These are phyloP conservation scores for Hoplodrina ambigua DNA, from an alignment of 2,888 invertebrate species.

Conservation along the genomic window DNA sequence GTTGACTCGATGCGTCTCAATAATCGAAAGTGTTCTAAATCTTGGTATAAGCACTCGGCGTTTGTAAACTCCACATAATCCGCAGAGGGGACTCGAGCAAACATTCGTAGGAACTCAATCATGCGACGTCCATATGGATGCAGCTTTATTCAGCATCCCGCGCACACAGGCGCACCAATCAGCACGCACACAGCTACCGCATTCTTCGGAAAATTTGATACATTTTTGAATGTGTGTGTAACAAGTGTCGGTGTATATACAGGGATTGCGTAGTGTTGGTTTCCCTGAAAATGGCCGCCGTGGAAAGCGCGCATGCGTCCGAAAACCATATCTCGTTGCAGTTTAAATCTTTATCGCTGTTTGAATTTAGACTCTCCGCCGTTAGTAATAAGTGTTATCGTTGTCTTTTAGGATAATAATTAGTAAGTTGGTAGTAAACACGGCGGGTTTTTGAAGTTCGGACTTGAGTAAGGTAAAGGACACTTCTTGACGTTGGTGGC, in stretches of 20 bases:
- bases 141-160: slow-evolving; percentile 83
- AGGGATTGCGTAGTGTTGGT: slow-evolving; percentile 71
- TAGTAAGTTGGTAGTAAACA: slow-evolving; percentile 65
- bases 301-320: slow-evolving; percentile 78
- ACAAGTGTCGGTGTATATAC: slow-evolving; percentile 54
- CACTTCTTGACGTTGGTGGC: slow-evolving; percentile 74
- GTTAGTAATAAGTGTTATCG: slow-evolving; percentile 24
- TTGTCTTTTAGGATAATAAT: slow-evolving; percentile 2
- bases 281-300: slow-evolving; percentile 87
- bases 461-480: slow-evolving; percentile 87
- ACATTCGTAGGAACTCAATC: slow-evolving; percentile 70
- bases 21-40: slow-evolving; percentile 64
- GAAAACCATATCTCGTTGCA: slow-evolving; percentile 29
- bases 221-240: slow-evolving; percentile 65
- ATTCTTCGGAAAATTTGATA: slow-evolving; percentile 78
- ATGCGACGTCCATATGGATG: slow-evolving; percentile 69
- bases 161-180: slow-evolving; percentile 70
- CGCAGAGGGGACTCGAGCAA: slow-evolving; percentile 55
- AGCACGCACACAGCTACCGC: slow-evolving; percentile 61
- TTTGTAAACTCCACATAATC: slow-evolving; percentile 56
- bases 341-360: neutral
- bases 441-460: slow-evolving; percentile 85
- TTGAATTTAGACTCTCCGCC: slow-evolving; percentile 53
- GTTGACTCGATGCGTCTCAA: slow-evolving; percentile 40
- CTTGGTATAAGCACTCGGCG: slow-evolving; percentile 58